Base-by-base conservation (phyloP, 2,888 invertebrate genomes). In the Argyra leucocephala region DNA sequence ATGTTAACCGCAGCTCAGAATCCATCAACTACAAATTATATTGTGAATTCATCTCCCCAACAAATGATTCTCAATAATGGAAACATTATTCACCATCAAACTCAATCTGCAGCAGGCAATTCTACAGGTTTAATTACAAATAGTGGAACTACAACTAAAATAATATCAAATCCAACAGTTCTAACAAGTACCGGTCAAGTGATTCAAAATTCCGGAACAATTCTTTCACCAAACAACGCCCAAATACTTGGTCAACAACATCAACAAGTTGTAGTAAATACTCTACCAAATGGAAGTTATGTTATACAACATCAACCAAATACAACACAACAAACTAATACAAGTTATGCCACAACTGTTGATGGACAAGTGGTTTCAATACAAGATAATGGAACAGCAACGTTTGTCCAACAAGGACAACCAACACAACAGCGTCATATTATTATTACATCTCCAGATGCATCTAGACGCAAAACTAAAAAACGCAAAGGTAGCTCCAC, bases 191-290 rank as follows among this genome's bases (percentile, higher is more conserved):
- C 67, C 3, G 72, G 69, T 72, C 70, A 64, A 72, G 70, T 65
- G 67, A 67, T 69, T 21, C 66, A 65, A 21, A 67, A 69, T 62
- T 63, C 68, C 21, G 69, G 71, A 68, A 74, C 66, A 71, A 71
- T 67, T 23, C 67, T 73, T 15, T 69, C 73, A 18, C 67, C 71
- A 22, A 70, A 72, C 64, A 72, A 70, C 67, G 67, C 71, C 10
- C 67, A 69, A 5, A 84, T 89, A 22, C 82, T 89, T 2, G 89
- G 88, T 31, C 89, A 87, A 73, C 88, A 89, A 31, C 89, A 87
- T 73, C 88, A 89, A 26, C 87, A 91, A 0, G 89, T 91, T 0
- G 83, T 93, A 6, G 88, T 93, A 1, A 93, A 93, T 74, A 86
- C 91, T 0, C 79, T 92, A 68, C 88, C 88, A 63, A 83, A 89